Conservation (phyloP, 2,888 invertebrate species). For the Drosophila diplacantha region DNA sequence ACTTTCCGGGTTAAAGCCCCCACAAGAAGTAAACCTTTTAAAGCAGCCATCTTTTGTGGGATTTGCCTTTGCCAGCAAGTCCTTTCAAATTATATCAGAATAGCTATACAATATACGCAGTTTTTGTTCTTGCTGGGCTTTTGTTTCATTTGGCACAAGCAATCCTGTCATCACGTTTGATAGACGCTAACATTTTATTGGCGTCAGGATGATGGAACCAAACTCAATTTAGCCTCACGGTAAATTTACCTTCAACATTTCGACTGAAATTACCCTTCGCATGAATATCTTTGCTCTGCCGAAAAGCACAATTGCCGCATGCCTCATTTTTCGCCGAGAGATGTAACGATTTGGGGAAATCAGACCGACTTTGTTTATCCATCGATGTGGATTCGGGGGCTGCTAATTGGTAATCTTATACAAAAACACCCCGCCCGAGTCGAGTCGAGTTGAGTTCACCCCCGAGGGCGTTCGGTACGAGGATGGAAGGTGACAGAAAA, state of each 20-base stretch:
- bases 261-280: slow-evolving; percentile 11
- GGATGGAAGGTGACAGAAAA: slow-evolving; percentile 5
- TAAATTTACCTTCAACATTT: slow-evolving; percentile 14
- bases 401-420: slow-evolving; percentile 14
- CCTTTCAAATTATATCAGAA: slow-evolving; percentile 5
- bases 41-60: slow-evolving; percentile 3
- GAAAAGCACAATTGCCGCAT: slow-evolving; percentile 1
- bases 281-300: background rate
- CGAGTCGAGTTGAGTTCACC: background rate
- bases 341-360: slow-evolving; percentile 1
- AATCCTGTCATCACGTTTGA: slow-evolving; percentile 7
- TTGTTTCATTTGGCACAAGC: slow-evolving; percentile 4
- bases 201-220: slow-evolving; percentile 11
- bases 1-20: background rate
- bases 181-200: slow-evolving; percentile 10
- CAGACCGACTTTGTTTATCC: slow-evolving; percentile 6
- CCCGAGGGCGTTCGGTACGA: background rate
- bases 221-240: slow-evolving; percentile 11
- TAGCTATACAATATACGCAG: slow-evolving; percentile 1
- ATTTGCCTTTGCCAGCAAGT: background rate
- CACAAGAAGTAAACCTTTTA: background rate
- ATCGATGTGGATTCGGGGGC: background rate
- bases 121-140: background rate
- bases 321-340: slow-evolving; percentile 4
- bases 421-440: background rate